Conservation (phyloP, 2,797 vertebrate genomes). For the Kryptolebias ocellatus region DNA sequence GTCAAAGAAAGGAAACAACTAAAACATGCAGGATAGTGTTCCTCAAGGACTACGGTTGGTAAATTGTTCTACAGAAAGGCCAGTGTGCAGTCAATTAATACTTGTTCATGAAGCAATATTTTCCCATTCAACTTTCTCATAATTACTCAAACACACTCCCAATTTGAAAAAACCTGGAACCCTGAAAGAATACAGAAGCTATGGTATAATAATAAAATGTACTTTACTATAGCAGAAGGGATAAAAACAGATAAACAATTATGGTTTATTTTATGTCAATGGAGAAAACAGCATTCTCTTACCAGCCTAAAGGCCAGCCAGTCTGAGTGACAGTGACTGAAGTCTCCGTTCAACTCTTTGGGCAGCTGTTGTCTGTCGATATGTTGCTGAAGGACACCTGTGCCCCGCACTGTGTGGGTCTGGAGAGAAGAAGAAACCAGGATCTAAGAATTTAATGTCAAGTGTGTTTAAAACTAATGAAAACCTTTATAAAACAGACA, state of each 20-base stretch:
- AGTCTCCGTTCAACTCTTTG: conserved; percentile 81
- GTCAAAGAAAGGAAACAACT: too few species aligned
- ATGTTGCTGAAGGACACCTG: conserved; percentile 79
- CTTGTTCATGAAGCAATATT: not conserved
- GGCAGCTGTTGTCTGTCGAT: conserved; percentile 83
- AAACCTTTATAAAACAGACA: not conserved
- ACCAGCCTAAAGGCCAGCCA: conserved; percentile 85
- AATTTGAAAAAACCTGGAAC: too few species aligned
- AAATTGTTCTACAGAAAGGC: too few species aligned
- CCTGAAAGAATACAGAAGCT: not conserved
- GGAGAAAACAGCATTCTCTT: conserved; percentile 19
- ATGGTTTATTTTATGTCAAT: not conserved
- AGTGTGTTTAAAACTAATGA: not conserved
- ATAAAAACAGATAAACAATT: not conserved
- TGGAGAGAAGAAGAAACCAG: conserved; percentile 27
- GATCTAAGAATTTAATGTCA: not conserved
- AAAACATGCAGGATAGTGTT: too few species aligned
- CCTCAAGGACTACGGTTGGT: too few species aligned
- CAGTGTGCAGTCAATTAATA: not conserved
- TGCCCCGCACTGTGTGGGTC: conserved; percentile 78
- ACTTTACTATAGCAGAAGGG: too few species aligned
- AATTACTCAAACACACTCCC: not conserved
- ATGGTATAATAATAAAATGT: too few species aligned
- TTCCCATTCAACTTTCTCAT: not conserved
- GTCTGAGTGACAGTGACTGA: conserved; percentile 79